Percentiles rank a stretch among this genome's conserved stretches.
Evolutionary conservation across 2,888 invertebrate genomes (phyloP).

Genomic region (Oscheius sp.): DNA sequence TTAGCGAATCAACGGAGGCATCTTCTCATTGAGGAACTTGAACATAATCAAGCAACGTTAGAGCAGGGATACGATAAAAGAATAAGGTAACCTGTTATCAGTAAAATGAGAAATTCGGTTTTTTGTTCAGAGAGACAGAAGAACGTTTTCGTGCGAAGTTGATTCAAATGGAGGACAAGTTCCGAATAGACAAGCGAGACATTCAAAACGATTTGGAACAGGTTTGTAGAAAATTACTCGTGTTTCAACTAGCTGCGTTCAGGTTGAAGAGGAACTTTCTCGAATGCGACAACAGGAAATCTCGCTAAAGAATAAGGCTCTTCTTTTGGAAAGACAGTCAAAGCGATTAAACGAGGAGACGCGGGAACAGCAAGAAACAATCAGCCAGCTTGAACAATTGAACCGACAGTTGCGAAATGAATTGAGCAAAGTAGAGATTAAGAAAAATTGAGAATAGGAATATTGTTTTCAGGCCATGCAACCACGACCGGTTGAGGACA

Average conservation of each 20-base stretch:
- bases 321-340: constrained; percentile 53
- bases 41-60: constrained; percentile 56
- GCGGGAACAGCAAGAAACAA: constrained; percentile 47
- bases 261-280: constrained; percentile 55
- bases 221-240: constrained; percentile 32
- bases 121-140: constrained; percentile 56
- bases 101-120: too few relatives aligned
- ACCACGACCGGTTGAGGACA: constrained; percentile 46
- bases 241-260: background rate
- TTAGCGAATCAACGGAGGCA: constrained; percentile 56
- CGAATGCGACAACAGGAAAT: constrained; percentile 50
- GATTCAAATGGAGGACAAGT: constrained; percentile 54
- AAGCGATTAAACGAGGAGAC: constrained; percentile 50
- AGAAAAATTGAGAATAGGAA: background rate
- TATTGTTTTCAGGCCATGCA: constrained; percentile 44
- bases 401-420: constrained; percentile 51
- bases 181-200: constrained; percentile 46
- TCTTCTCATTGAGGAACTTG: constrained; percentile 57
- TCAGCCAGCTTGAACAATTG: constrained; percentile 48
- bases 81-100: constrained; percentile 29
- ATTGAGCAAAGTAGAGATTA: constrained; percentile 36
- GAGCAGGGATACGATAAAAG: constrained; percentile 57
- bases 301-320: constrained; percentile 48
- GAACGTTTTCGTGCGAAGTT: constrained; percentile 51
- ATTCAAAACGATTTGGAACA: constrained; percentile 54